Evolutionary conservation across 2,888 invertebrate genomes (phyloP), one percentile per base, ranked within the genome.

Genomic region (Epirrita christyi): DNA sequence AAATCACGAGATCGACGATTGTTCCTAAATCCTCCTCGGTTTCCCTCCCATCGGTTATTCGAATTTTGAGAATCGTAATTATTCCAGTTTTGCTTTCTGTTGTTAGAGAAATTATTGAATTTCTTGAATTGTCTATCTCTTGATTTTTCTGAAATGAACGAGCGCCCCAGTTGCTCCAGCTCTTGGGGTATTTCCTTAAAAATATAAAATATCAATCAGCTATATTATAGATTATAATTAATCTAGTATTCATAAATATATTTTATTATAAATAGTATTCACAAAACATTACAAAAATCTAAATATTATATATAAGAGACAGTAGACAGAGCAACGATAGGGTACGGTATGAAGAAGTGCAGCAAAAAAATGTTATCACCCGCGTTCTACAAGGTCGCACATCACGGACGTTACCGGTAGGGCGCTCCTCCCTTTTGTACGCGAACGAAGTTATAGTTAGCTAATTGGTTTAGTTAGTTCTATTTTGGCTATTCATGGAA

Each of bases 161-260:
- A 79, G 40, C 71, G 75, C 7, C 81, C 81, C 67, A 91, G 73
- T 0, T 83, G 72, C 29, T 72, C 54, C 48, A 92, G 63, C 36
- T 85, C 85, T 32, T 64, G 32, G n/a, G 89, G 83, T 34, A 88
- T 70, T 66, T 84, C 85, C 90, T 90, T 73, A 45, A 9, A 41
- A 13, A 36, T 36, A 9, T 21, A 37, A 44, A 44, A 28, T 21
- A 45, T 14, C 7, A 6, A 2, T 2, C 1, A 32, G 7, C 9
- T 32, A 32, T 32, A 2, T 32, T 32, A 21, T 21, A 21, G 4
- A 21, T 21, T 21, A 21, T 21, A 21, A 21, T 21, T 21, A 3
- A 3, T 21, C 21, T 21, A 21, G n/a, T 21, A 21, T 21, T 21
- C 4, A 3, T 32, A 6, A 10, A 10, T 32, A 8, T 32, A 32